Base-by-base conservation (phyloP, 2,797 vertebrate species). In the Sciurus carolinensis region DNA sequence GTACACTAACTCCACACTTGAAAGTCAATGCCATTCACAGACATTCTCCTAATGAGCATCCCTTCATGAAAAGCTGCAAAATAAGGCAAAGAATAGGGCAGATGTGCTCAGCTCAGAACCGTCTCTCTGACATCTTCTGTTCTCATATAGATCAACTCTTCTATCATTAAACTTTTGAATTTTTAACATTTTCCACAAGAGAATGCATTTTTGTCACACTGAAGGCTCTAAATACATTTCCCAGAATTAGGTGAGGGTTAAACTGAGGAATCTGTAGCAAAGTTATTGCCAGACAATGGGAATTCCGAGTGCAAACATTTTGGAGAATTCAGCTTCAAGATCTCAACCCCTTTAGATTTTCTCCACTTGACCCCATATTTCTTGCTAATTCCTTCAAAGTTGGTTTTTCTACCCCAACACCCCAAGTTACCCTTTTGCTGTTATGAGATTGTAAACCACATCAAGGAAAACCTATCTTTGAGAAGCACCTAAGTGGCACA, bases 401-500 rank as follows among this genome's bases (percentile, higher is more conserved):
- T 73, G 9, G n/a, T 42, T 72, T 97, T 94, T 84, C 80, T 93
- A 85, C 57, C 47, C 50, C 76, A 57, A 57, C 54, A 94, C 67
- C 77, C 52, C 80, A 94, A 97, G 89, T 73, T 91, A 83, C 66
- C 94, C 59, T 97, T 97, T 93, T 39, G 47, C 66, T 92, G 59
- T 77, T 90, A 93, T 92, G 95, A 96, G 96, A 96, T 20, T 11
- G 26, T 57, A 88, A 96, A 87, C 52, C 42, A 0, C 28, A 44
- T 84, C 92, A 96, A 87, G 95, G 91, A 96, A 96, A 96, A n/a
- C 67, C 42, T 66, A 17, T 91, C 85, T 96, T 90, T 66, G 72
- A 97, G 95, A 95, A 96, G 76, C 76, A 92, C 95, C 95, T 96
- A 91, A 0, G 0, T 89, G 97, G 96, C 89, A 94, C 87, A 52